A percentile compares a stretch with the other conserved stretches of the same genome.
These are phyloP conservation scores for Sphecodes monilicornis DNA, from an alignment of 2,888 invertebrate genomes.

Conservation along the genomic window DNA sequence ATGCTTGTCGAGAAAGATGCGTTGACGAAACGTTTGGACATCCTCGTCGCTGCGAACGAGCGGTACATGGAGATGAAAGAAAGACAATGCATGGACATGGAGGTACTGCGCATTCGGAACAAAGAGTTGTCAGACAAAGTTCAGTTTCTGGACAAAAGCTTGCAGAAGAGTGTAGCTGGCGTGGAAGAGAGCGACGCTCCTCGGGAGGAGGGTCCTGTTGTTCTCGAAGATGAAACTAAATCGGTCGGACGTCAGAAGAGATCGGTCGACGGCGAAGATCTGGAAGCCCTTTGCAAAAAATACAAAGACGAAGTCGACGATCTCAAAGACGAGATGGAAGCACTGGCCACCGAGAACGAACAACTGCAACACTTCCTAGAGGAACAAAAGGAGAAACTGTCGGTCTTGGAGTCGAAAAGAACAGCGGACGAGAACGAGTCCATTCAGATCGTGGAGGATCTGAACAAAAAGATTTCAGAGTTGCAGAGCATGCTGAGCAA, in stretches of 20 bases:
- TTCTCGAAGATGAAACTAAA: not conserved
- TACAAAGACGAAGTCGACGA: conserved; percentile 84
- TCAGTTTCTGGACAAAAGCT: conserved; percentile 84
- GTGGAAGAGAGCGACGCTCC: not conserved
- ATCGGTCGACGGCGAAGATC: conserved; percentile 27
- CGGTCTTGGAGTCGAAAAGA: conserved; percentile 63
- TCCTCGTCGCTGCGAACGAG: conserved; percentile 91
- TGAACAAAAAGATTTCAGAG: conserved; percentile 69
- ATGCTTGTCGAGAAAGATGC: conserved; percentile 89
- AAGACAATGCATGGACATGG: conserved; percentile 91
- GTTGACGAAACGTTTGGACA: conserved; percentile 89
- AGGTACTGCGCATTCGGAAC: conserved; percentile 90
- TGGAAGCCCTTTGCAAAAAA: conserved; percentile 58
- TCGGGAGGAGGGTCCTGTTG: not conserved
- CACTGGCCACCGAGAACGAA: conserved; percentile 87
- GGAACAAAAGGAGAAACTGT: conserved; percentile 84
- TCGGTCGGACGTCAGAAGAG: conserved; percentile 20
- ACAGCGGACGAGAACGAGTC: conserved; percentile 56
- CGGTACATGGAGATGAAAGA: conserved; percentile 92
- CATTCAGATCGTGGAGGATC: conserved; percentile 65
- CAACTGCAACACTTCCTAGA: conserved; percentile 87
- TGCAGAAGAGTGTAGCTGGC: conserved; percentile 46
- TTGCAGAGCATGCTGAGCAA: conserved; percentile 66
- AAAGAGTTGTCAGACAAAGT: conserved; percentile 90
- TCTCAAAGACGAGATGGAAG: conserved; percentile 86